phyloP scores from a whole-genome alignment of 2,797 vertebrate species.

The Zalophus californianus region DNA sequence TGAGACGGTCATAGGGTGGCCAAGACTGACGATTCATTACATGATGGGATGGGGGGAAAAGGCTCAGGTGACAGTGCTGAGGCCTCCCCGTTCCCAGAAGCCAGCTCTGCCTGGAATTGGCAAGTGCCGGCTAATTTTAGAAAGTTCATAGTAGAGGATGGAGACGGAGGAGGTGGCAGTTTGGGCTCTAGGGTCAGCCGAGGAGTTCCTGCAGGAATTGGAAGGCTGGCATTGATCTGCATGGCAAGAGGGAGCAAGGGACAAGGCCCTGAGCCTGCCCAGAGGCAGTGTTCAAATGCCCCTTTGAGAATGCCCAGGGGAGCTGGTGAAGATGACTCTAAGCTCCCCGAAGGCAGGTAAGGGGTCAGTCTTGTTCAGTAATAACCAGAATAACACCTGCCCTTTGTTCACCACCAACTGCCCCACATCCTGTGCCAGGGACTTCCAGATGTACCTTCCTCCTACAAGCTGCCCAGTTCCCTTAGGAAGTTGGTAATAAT shows the following conservation, averaged over 20 bases:
- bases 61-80: slow-evolving; percentile 49
- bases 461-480: neutral
- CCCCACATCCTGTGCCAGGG: neutral
- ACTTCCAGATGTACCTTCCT: neutral
- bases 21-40: slow-evolving; percentile 57
- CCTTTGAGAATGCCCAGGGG: neutral
- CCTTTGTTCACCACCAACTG: neutral
- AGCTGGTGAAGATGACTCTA: neutral
- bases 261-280: neutral
- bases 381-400: neutral
- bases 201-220: neutral
- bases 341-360: neutral
- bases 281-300: neutral
- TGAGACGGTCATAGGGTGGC: neutral
- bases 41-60: neutral
- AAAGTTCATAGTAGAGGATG: neutral
- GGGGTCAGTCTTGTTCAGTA: neutral
- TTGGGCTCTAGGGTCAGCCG: neutral
- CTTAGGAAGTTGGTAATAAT: neutral
- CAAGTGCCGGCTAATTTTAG: neutral
- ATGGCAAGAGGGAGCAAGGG: neutral
- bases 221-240: neutral
- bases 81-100: slow-evolving; percentile 16
- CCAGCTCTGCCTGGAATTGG: neutral
- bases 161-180: neutral